Evolutionary conservation across 2,888 invertebrate genomes (phyloP).

Genomic region (Pycnomerus fuliginosus): DNA sequence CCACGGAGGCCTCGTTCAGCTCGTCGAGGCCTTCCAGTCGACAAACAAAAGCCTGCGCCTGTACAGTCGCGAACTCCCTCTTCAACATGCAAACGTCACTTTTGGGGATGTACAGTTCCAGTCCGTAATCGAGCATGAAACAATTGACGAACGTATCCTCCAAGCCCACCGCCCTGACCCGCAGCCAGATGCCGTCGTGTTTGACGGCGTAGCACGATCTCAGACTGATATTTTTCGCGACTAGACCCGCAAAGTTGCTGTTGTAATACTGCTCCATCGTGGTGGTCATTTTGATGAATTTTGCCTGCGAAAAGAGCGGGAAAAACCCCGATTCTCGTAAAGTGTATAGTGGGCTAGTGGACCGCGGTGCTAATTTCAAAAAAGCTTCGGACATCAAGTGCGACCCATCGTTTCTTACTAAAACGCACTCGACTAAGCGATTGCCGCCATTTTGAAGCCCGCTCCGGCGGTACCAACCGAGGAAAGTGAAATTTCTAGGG

Average conservation of each 20-base stretch:
- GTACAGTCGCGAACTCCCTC: slow-evolving; percentile 63
- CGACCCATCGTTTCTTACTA: too few relatives aligned
- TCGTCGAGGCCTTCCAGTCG: slow-evolving; percentile 72
- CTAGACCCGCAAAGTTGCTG: slow-evolving; percentile 27
- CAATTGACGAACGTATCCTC: slow-evolving; percentile 49
- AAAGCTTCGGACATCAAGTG: too few relatives aligned
- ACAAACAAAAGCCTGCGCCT: slow-evolving; percentile 72
- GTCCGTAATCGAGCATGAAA: slow-evolving; percentile 76
- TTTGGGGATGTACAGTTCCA: slow-evolving; percentile 60
- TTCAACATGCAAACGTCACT: slow-evolving; percentile 62
- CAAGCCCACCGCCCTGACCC: slow-evolving; percentile 51
- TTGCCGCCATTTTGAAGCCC: too few relatives aligned
- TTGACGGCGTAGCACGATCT: slow-evolving; percentile 53
- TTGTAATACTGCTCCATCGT: slow-evolving; percentile 51
- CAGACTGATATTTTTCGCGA: slow-evolving; percentile 33
- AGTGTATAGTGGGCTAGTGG: too few relatives aligned
- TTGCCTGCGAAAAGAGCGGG: slow-evolving; percentile 44
- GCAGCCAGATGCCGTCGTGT: slow-evolving; percentile 52
- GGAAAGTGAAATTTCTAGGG: too few relatives aligned
- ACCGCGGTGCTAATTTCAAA: too few relatives aligned
- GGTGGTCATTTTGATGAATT: slow-evolving; percentile 45
- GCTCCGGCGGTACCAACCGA: too few relatives aligned
- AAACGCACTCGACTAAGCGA: too few relatives aligned
- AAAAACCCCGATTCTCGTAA: too few relatives aligned
- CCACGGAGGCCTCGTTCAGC: slow-evolving; percentile 48